Evolutionary conservation across 2,113 vertebrate genomes (phyloP), one percentile per base, ranked within the genome.

Genomic region (Thamnaconus septentrionalis): DNA sequence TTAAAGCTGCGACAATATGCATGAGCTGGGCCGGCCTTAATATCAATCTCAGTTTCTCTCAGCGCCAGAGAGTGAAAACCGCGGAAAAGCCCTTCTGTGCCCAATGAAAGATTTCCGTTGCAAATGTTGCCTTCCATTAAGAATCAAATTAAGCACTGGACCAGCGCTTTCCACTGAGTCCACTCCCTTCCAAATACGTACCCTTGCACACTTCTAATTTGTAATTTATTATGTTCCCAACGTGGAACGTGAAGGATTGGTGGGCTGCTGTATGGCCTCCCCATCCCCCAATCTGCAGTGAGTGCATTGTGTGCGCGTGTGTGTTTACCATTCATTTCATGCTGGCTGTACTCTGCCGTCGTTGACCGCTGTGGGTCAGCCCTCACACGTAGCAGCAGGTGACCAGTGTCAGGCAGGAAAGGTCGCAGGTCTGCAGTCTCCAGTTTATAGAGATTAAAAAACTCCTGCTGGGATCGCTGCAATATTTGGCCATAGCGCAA

Each of bases 31-130:
- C 18, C 18, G 18, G 73, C 72, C 71, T 64, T 82, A 66, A 90
- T 31, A 92, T 92, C 89, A 91, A 91, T 91, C 90, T 91, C 86
- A 90, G 80, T 90, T 75, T 75, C 82, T 71, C 69, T 76, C 64
- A 58, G 53, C 56, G 76, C 52, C 18, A 31, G 18, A 31, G 69
- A 42, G 40, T 73, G 78, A 89, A 91, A 84, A 86, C 78, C 78
- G 76, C 87, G 76, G 81, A 89, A 31, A 91, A 87, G 85, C 86
- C 75, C 88, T 91, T 92, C 89, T 86, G 81, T 82, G 78, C 82
- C 75, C 89, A 87, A 91, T 91, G 83, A 81, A 92, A 91, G 87
- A 90, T 90, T 92, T 91, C 89, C 89, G 88, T 79, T 82, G 71
- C 80, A 90, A 88, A 90, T 87, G 79, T 90, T 87, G 78, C 81